Conservation (phyloP, 2,113 vertebrate genomes). For the Pedetes capensis region DNA sequence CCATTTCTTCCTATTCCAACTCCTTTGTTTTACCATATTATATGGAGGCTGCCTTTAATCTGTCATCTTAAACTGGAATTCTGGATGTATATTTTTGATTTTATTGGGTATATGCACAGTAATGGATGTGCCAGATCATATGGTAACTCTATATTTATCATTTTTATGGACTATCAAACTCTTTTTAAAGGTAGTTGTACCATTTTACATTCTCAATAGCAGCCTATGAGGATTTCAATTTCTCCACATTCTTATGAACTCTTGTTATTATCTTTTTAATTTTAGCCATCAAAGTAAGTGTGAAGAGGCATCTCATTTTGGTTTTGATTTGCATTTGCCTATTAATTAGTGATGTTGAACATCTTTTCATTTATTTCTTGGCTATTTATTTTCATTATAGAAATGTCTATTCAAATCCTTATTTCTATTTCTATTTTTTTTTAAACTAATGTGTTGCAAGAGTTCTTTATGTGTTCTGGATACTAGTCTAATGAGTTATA, state of each 20-base stretch:
- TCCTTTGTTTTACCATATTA: no score
- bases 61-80: no score
- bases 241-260: not conserved
- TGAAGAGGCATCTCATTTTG: not conserved
- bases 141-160: not conserved
- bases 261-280: not conserved
- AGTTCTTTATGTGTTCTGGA: not conserved
- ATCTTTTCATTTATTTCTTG: not conserved
- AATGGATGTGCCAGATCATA: not conserved
- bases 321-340: conserved; percentile 31
- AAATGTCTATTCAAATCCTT: not conserved
- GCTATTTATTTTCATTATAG: not conserved
- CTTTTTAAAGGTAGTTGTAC: not conserved
- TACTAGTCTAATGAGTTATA: not conserved
- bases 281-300: not conserved
- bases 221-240: not conserved
- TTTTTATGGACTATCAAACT: not conserved
- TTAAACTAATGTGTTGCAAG: not conserved
- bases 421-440: not conserved
- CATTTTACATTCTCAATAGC: not conserved
- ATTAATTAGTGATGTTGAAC: not conserved
- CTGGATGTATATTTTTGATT: not conserved
- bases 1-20: no score
- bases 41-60: no score
- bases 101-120: not conserved